These are phyloP conservation scores for Vulpes vulpes DNA, from an alignment of 2,113 vertebrate species.

Conservation along the genomic window DNA sequence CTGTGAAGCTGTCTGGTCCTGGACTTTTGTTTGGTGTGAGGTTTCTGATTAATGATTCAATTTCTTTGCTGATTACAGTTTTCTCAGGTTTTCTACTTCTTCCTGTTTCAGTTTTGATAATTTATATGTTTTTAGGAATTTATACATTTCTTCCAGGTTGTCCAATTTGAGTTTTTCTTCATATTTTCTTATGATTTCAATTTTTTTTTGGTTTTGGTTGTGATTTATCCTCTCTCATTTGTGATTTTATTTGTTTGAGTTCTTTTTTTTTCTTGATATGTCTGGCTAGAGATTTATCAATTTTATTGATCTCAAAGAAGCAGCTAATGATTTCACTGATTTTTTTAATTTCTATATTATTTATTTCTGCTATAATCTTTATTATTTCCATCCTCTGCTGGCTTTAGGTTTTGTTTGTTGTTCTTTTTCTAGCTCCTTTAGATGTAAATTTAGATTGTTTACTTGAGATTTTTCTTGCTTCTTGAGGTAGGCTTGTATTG, in stretches of 20 bases:
- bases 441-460: neutral
- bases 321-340: neutral
- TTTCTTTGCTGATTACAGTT: neutral
- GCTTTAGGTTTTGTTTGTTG: neutral
- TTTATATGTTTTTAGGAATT: neutral
- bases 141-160: neutral
- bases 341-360: neutral
- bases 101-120: neutral
- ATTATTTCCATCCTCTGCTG: neutral
- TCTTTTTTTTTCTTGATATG: neutral
- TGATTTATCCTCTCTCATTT: neutral
- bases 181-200: neutral
- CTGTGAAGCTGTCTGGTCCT: neutral
- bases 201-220: neutral
- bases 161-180: neutral
- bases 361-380: neutral
- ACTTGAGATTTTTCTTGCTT: neutral
- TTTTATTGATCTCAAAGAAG: neutral
- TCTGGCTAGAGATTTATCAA: neutral
- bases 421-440: neutral
- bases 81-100: neutral
- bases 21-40: neutral
- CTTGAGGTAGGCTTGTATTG: neutral
- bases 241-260: neutral
- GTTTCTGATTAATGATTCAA: neutral